Conservation (phyloP, 2,113 vertebrate genomes). For the Myocastor coypus region DNA sequence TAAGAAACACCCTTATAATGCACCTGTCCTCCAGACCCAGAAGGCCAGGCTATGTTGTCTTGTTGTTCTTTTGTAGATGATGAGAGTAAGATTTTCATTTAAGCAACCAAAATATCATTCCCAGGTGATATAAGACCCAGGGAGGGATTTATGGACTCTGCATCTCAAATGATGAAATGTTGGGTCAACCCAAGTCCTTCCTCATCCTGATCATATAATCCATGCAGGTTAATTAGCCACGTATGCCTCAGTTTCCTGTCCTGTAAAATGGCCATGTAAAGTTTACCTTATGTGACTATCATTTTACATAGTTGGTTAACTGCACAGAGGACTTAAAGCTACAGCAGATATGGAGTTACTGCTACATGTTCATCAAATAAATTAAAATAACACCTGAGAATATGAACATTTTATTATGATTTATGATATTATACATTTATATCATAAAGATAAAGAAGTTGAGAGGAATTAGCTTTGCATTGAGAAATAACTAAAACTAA, state of each 20-base stretch:
- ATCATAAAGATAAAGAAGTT: background rate
- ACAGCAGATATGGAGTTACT: background rate
- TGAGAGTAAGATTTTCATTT: background rate
- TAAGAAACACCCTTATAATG: background rate
- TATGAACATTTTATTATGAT: background rate
- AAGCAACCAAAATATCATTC: background rate
- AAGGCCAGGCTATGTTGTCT: background rate
- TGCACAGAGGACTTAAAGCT: background rate
- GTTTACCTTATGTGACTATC: background rate
- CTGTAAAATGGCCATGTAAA: background rate
- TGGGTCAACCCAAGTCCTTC: fast-evolving
- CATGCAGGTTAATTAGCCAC: background rate
- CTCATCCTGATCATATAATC: background rate
- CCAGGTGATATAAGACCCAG: background rate
- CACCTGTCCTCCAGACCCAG: background rate
- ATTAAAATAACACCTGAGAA: conserved; percentile 13
- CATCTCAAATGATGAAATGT: background rate
- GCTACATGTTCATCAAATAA: background rate
- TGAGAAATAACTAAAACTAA: background rate
- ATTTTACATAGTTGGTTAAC: background rate
- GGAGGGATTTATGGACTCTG: background rate
- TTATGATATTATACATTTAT: background rate
- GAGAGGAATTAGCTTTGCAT: background rate
- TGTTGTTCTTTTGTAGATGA: background rate
- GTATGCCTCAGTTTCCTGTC: background rate